Evolutionary conservation across 35 echinoderm and acorn worm species (phyloP).

Genomic region (Ophiothrix spiculata): DNA sequence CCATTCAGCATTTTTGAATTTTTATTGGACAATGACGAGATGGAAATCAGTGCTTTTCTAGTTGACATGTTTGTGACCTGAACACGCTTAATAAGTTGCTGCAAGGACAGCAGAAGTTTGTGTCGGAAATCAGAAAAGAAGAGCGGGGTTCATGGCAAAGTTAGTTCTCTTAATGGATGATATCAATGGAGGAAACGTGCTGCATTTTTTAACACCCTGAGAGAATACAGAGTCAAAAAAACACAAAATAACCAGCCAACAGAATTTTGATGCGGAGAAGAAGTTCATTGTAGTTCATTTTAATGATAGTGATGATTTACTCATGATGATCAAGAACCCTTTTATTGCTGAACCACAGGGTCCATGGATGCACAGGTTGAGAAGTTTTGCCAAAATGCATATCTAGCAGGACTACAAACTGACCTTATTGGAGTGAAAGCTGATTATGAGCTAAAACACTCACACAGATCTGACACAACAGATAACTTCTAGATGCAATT

Average conservation of each 20-base stretch:
- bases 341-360: slow-evolving; percentile 25
- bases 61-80: slow-evolving; percentile 28
- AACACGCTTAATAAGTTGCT: slow-evolving; percentile 28
- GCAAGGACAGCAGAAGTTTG: slow-evolving; percentile 36
- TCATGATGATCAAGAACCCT: slow-evolving; percentile 34
- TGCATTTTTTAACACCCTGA: background rate
- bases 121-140: slow-evolving; percentile 40
- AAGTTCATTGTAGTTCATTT: slow-evolving; percentile 29
- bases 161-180: slow-evolving; percentile 17
- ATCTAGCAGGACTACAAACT: slow-evolving; percentile 33
- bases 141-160: slow-evolving; percentile 13
- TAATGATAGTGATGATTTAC: slow-evolving; percentile 31
- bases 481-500: background rate
- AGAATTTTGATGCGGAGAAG: background rate
- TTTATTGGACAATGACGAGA: background rate
- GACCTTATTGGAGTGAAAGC: slow-evolving; percentile 34
- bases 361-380: slow-evolving; percentile 34
- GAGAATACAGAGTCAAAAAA: background rate
- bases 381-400: slow-evolving; percentile 27
- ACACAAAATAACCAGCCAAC: background rate
- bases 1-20: background rate
- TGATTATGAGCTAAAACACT: background rate
- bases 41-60: background rate
- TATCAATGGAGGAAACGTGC: background rate
- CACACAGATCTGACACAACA: background rate